These are phyloP conservation scores for Erebia palarica DNA, from an alignment of 2,888 invertebrate genomes.

Conservation along the genomic window DNA sequence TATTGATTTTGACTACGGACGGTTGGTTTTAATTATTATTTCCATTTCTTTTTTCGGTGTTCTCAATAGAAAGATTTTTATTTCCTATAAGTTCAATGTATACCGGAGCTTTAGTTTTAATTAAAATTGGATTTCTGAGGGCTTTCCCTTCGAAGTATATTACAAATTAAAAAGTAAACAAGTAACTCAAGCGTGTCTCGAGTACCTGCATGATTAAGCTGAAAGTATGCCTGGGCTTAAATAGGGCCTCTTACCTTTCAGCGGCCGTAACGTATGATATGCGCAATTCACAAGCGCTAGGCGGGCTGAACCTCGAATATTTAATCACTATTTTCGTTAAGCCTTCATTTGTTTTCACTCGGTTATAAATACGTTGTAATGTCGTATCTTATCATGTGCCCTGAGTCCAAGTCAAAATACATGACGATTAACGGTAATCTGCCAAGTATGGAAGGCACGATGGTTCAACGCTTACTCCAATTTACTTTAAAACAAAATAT, in stretches of 20 bases:
- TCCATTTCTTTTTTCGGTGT: slow-evolving; percentile 10
- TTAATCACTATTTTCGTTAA: background rate
- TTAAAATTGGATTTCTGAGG: background rate
- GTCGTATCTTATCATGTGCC: too few relatives aligned
- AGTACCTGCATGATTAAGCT: slow-evolving; percentile 32
- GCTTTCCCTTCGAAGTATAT: background rate
- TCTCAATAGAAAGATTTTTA: background rate
- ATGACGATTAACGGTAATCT: too few relatives aligned
- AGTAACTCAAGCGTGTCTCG: slow-evolving; percentile 24
- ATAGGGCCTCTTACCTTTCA: slow-evolving; percentile 25
- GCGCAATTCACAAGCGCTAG: slow-evolving; percentile 7
- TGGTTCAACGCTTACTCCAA: too few relatives aligned
- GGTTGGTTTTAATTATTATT: slow-evolving; percentile 25
- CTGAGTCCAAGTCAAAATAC: too few relatives aligned
- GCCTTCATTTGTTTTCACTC: background rate
- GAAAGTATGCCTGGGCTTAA: slow-evolving; percentile 27
- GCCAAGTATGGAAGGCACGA: too few relatives aligned
- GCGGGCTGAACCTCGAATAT: background rate
- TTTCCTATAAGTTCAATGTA: background rate
- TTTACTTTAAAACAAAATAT: too few relatives aligned
- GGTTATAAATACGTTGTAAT: background rate
- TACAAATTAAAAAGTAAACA: slow-evolving; percentile 13
- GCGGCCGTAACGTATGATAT: background rate
- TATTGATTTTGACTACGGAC: slow-evolving; percentile 27
- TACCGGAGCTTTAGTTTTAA: slow-evolving; percentile 9